A percentile compares a stretch with the other conserved stretches of the same genome.
phyloP scores from a whole-genome alignment of 2,797 vertebrate genomes.

The Acanthornis magna region DNA sequence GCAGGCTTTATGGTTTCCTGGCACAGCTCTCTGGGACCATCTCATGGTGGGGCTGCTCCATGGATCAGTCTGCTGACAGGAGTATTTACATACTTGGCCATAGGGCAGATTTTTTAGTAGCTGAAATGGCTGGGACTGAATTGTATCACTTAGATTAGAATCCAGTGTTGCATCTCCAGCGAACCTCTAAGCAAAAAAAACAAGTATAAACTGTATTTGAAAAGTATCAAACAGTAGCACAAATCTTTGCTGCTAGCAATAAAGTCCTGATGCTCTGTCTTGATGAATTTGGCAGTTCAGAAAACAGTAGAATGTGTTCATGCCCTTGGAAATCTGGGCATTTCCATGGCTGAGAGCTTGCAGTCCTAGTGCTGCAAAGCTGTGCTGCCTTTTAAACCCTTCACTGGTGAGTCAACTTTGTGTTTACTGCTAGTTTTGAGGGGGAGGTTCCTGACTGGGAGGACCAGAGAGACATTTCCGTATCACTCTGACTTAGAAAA shows the following conservation, averaged over 20 bases:
- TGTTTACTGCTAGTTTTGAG: slow-evolving; percentile 32
- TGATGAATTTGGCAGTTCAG: background rate
- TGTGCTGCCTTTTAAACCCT: slow-evolving; percentile 20
- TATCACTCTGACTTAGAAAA: background rate
- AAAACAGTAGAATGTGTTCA: background rate
- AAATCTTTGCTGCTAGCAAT: background rate
- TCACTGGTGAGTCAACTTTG: slow-evolving; percentile 21
- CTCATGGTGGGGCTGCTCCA: background rate
- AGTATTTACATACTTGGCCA: background rate
- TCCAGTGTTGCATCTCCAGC: background rate
- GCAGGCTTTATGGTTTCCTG: background rate
- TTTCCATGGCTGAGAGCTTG: background rate
- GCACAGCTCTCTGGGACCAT: background rate
- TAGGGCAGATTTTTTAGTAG: background rate
- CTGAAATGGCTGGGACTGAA: background rate
- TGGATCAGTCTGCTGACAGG: background rate
- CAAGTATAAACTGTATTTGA: background rate
- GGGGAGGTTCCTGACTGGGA: slow-evolving; percentile 35
- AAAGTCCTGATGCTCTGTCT: background rate
- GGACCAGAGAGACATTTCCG: slow-evolving; percentile 19
- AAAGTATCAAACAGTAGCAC: background rate
- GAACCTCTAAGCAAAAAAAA: background rate
- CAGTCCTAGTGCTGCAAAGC: background rate
- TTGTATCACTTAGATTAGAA: background rate
- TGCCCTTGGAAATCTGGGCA: background rate